These are phyloP conservation scores for Isurus oxyrinchus DNA, from an alignment of 2,113 vertebrate genomes.

Conservation along the genomic window DNA sequence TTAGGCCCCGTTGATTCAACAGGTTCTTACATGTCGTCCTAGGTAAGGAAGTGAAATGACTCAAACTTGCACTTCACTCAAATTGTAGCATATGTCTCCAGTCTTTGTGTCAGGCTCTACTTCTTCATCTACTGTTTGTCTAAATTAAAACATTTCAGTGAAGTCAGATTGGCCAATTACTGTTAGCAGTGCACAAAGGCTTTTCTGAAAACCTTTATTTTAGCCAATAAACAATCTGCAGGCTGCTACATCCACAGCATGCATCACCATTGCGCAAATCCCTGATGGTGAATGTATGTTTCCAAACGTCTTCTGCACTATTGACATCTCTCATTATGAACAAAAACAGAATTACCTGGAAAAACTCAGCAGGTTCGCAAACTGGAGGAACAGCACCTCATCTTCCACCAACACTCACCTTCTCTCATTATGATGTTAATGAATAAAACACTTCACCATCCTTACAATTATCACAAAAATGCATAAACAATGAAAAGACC, in stretches of 20 bases:
- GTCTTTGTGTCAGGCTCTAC: neutral
- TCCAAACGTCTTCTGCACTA: neutral
- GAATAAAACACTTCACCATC: neutral
- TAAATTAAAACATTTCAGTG: neutral
- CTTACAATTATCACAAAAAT: neutral
- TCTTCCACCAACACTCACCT: no score
- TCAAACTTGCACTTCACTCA: neutral
- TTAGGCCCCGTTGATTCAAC: neutral
- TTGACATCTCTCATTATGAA: no score
- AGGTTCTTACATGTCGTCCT: no score
- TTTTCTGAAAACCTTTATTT: neutral
- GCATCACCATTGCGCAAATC: neutral
- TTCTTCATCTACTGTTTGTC: neutral
- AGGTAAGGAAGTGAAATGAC: neutral
- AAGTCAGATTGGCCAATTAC: neutral
- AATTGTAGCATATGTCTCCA: neutral
- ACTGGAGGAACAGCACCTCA: no score
- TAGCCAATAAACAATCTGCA: neutral
- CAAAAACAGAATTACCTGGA: no score
- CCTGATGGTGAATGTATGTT: neutral
- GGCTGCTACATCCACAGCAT: neutral
- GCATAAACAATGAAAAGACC: neutral
- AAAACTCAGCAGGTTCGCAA: no score
- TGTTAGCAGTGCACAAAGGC: neutral
- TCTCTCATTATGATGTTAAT: neutral